Evolutionary conservation across 2,888 invertebrate genomes (phyloP).

Genomic region (Meliscaeva auricollis): DNA sequence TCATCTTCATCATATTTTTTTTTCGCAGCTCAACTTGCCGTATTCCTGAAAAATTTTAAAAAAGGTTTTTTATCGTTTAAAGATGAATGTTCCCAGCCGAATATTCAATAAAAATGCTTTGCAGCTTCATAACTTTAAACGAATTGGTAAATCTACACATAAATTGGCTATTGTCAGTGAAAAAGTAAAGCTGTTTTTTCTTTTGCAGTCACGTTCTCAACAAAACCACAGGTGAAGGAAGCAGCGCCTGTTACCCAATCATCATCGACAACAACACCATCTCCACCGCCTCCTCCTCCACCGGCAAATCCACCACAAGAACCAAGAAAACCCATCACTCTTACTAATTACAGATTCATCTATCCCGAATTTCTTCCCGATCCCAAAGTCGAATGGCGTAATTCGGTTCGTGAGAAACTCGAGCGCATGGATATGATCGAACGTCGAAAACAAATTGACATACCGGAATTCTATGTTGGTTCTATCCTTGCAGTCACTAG

Average conservation of each 20-base stretch:
- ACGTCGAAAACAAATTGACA: constrained; percentile 89
- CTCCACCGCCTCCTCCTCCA: background rate
- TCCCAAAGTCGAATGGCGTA: constrained; percentile 91
- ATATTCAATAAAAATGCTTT: constrained; percentile 59
- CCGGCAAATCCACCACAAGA: constrained; percentile 64
- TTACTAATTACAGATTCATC: constrained; percentile 87
- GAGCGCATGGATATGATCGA: constrained; percentile 97
- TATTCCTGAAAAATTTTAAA: background rate
- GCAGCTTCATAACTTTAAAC: constrained; percentile 55
- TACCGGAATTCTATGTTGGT: constrained; percentile 99
- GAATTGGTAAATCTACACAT: constrained; percentile 64
- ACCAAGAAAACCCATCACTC: constrained; percentile 79
- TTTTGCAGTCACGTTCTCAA: constrained; percentile 72
- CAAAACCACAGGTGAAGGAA: constrained; percentile 72
- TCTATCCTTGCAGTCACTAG: constrained; percentile 94
- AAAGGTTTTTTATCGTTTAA: background rate
- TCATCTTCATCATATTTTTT: no score
- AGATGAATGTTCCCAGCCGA: constrained; percentile 73
- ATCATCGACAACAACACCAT: constrained; percentile 19
- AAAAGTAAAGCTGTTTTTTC: background rate
- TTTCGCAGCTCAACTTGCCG: no score
- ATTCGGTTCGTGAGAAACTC: constrained; percentile 92
- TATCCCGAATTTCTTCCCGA: constrained; percentile 98
- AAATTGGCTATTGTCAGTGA: background rate
- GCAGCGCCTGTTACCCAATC: constrained; percentile 63